A percentile compares a stretch with the other conserved stretches of the same genome.
phyloP scores from a whole-genome alignment of 1,140 invertebrate species.

The Bombus waltoni region DNA sequence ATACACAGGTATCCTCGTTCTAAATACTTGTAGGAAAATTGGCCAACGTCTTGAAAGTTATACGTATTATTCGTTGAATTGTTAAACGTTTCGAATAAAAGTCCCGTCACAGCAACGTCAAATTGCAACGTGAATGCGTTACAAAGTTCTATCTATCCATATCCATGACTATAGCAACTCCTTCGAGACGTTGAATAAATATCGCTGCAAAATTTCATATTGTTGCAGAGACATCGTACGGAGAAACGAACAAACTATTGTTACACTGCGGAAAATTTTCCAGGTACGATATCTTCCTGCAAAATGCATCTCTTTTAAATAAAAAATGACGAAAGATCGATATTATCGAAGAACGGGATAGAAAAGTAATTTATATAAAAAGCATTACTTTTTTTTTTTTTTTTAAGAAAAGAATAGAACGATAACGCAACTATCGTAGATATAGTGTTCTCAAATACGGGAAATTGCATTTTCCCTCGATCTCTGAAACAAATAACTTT shows the following conservation, averaged over 20 bases:
- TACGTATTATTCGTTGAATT: neutral
- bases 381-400: too few species aligned
- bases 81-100: neutral
- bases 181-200: neutral
- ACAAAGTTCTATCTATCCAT: neutral
- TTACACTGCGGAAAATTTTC: too few species aligned
- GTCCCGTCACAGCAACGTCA: neutral
- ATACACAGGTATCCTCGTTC: neutral
- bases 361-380: too few species aligned
- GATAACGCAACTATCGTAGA: too few species aligned
- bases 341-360: too few species aligned
- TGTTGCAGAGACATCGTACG: neutral
- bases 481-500: conserved; percentile 22
- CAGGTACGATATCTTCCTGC: too few species aligned
- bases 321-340: too few species aligned
- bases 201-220: neutral
- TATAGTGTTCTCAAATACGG: too few species aligned
- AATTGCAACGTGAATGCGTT: neutral
- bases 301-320: too few species aligned
- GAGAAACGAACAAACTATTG: neutral
- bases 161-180: neutral
- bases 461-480: conserved; percentile 5
- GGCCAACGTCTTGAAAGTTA: neutral
- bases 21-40: neutral
- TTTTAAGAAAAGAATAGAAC: too few species aligned